These are phyloP conservation scores for Ibycter americanus DNA, from an alignment of 2,797 vertebrate species.

Conservation along the genomic window DNA sequence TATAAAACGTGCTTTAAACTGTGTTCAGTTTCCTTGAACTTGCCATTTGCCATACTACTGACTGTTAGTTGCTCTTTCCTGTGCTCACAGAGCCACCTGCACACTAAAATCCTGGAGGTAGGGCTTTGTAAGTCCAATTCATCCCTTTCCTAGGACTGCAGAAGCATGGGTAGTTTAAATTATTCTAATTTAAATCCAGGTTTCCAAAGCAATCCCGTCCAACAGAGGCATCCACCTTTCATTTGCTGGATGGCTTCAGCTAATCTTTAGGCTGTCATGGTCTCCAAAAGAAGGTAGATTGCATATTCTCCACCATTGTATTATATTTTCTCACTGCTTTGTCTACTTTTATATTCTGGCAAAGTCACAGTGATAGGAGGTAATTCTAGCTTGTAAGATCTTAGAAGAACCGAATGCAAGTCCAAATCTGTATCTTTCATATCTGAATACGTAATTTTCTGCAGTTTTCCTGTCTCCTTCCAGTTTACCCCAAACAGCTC, in stretches of 20 bases:
- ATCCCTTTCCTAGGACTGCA: not conserved
- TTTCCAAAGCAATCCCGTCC: constrained; percentile 30
- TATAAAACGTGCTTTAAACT: not conserved
- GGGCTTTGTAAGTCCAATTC: not conserved
- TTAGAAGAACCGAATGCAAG: not conserved
- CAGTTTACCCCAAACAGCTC: not conserved
- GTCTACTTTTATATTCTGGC: not conserved
- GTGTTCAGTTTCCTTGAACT: not conserved
- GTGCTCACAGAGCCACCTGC: not conserved
- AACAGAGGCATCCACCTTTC: not conserved
- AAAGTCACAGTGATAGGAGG: not conserved
- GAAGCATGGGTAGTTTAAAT: not conserved
- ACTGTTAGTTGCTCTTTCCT: not conserved
- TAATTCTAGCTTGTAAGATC: constrained; percentile 1
- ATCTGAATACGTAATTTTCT: not conserved
- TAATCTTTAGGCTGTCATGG: constrained; percentile 14
- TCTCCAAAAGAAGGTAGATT: not conserved
- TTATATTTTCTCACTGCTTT: not conserved
- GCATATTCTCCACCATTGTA: not conserved
- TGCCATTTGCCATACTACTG: not conserved
- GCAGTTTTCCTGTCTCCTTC: not conserved
- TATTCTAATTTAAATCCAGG: not conserved
- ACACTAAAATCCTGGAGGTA: not conserved
- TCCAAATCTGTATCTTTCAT: not conserved
- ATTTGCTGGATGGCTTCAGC: not conserved